Base-by-base conservation (phyloP, 2,888 invertebrate species). In the Pecten maximus region DNA sequence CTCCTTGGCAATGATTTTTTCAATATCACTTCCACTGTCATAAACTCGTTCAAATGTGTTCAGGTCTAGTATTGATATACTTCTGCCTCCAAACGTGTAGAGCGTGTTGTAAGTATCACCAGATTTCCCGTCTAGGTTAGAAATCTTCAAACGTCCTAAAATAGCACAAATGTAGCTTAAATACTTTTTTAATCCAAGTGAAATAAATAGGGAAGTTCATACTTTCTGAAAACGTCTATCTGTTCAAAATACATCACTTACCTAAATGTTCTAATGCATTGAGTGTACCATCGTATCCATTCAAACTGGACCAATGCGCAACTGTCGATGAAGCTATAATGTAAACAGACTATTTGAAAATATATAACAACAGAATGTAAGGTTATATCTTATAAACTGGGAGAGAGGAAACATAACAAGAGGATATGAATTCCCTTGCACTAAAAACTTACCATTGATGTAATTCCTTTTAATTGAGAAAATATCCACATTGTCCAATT, bases 11-110 rank as follows among this genome's bases (percentile, higher is more conserved):
- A 90, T 91, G 39, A 89, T 89, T 16, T 88, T 74, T 54, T 91
- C 92, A 0, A 94, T 89, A 16, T 93, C 92, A 12, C 91, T 87
- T 0, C 94, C 94, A 87, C 94, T 94, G 91, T 94, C 94, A 87
- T 93, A 94, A 3, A 94, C 94, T n/a, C 92, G 87, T 0, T 91
- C 89, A 93, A 94, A 93, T 23, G 92, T 92, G 40, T 93, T 92
- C 2, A 92, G 92, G 12, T 91, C 89, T 44, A 93, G 87, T 16
- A 95, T 93, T 8, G 93, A 92, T 89, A 94, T 93, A 54, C 94
- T 91, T 23, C 95, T 90, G 2, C 92, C 94, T 54, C 94, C 94
- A 91, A 90, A 95, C 2, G 93, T 28, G 60, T 93, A 94, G 35
- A 95, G 89, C 3, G 74, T 87, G 48, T 94, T 93, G 87, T 91